These are phyloP conservation scores for Sepiola atlantica DNA, from an alignment of 2,888 invertebrate genomes.

Conservation along the genomic window DNA sequence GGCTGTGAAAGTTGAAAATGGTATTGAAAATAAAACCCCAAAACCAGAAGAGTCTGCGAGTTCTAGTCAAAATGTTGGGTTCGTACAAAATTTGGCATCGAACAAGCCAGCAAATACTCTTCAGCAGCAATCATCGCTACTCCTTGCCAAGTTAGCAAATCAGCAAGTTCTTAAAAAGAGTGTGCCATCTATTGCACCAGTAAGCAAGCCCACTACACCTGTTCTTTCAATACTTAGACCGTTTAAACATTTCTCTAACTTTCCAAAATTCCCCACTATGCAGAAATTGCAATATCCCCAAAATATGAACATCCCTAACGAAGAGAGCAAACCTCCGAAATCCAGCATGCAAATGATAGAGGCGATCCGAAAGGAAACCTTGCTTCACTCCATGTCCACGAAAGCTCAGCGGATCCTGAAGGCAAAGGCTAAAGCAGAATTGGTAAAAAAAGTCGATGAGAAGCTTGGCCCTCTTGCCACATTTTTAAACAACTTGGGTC, in stretches of 20 bases:
- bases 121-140: not conserved
- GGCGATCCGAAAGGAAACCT: conserved; percentile 63
- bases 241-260: not conserved
- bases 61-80: not conserved
- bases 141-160: not conserved
- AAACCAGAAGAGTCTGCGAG: not conserved
- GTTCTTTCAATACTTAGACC: not conserved
- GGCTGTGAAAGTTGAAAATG: not conserved
- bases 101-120: not conserved
- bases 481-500: conserved; percentile 92
- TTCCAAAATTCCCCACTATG: not conserved
- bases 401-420: conserved; percentile 56
- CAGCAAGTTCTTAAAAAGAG: not conserved
- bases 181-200: not conserved
- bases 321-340: conserved; percentile 55
- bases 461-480: conserved; percentile 79
- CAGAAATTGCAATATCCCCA: not conserved
- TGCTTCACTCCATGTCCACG: conserved; percentile 4
- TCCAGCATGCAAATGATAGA: conserved; percentile 65
- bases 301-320: conserved; percentile 48
- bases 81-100: not conserved
- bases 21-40: not conserved
- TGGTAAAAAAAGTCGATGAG: conserved; percentile 56
- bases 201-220: not conserved
- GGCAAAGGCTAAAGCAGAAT: conserved; percentile 57